Base-by-base conservation (phyloP, 2,888 invertebrate genomes). In the Portevinia maculata region DNA sequence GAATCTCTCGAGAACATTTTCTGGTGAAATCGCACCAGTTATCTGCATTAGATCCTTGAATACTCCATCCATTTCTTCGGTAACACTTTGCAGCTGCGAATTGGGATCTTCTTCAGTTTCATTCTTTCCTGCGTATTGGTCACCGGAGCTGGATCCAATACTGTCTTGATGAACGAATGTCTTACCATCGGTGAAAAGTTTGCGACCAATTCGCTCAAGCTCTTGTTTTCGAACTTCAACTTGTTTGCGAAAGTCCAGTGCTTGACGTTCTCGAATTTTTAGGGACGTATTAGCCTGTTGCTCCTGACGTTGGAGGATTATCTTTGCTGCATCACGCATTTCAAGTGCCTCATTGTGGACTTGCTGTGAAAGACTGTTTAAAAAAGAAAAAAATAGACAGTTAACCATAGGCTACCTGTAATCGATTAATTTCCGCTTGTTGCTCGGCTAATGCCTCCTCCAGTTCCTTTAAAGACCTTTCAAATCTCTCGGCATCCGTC, bases 41-140 rank as follows among this genome's bases (percentile, higher is more conserved):
- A 95, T 93, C 88, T 94, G 93, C 92, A 96, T 95, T 0, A 96
- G 91, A 85, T 93, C 93, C 84, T 94, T 94, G 88, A 96, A 96
- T 19, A 93, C 91, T 9, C 93, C 92, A 81, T 95, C 94, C 91
- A 94, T 93, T 84, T 89, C 89, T 19, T 85, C 86, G 1, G 89
- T 89, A 0, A 86, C 86, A 59, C 86, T 87, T 74, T 89, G 88
- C 11, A 89, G 84, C 64, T 90, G 89, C 0, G 88, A 87, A 9
- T 87, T 88, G 0, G 88, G 88, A 85, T 90, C 90, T 30, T 89
- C 88, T 3, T 89, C 89, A n/a, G 87, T 86, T 41, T 90, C 90
- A 0, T 87, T 88, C 84, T 90, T 90, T n/a, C 86, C 90, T 0
- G 90, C 89, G 3, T 87, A 87, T 64, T 87, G 88, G 67, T 92